Evolutionary conservation across 2,113 vertebrate genomes (phyloP).

Genomic region (Ia io): DNA sequence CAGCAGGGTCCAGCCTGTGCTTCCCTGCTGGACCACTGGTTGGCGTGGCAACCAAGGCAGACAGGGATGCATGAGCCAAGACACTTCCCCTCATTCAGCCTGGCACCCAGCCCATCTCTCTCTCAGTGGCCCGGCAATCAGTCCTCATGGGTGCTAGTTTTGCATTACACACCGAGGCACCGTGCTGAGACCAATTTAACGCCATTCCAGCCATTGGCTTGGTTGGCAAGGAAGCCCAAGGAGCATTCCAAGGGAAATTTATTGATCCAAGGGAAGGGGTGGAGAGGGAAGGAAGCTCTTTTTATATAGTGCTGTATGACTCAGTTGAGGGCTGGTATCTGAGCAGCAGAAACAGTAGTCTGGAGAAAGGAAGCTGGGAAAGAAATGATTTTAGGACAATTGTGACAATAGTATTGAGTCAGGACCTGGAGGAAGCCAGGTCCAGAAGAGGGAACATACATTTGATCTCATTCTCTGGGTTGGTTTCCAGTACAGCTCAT

Average conservation of each 20-base stretch:
- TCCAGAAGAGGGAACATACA: not conserved
- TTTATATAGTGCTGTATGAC: not conserved
- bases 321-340: slow-evolving; percentile 44
- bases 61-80: not conserved
- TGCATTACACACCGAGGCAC: not conserved
- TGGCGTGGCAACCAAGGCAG: not conserved
- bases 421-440: not conserved
- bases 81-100: not conserved
- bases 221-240: slow-evolving; percentile 24
- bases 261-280: slow-evolving; percentile 36
- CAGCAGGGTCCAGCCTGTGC: not conserved
- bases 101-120: not conserved
- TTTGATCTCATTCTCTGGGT: not conserved
- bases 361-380: slow-evolving; percentile 1
- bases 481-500: slow-evolving; percentile 45
- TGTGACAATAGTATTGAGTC: slow-evolving; percentile 24
- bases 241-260: slow-evolving; percentile 48
- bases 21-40: not conserved
- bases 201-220: slow-evolving; percentile 7
- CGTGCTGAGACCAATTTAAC: not conserved
- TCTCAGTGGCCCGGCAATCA: not conserved
- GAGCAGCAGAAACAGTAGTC: slow-evolving; percentile 45
- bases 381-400: slow-evolving; percentile 13
- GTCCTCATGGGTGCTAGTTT: not conserved
- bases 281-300: not conserved